phyloP scores from a whole-genome alignment of 2,113 vertebrate genomes.

The Cavia aperea region DNA sequence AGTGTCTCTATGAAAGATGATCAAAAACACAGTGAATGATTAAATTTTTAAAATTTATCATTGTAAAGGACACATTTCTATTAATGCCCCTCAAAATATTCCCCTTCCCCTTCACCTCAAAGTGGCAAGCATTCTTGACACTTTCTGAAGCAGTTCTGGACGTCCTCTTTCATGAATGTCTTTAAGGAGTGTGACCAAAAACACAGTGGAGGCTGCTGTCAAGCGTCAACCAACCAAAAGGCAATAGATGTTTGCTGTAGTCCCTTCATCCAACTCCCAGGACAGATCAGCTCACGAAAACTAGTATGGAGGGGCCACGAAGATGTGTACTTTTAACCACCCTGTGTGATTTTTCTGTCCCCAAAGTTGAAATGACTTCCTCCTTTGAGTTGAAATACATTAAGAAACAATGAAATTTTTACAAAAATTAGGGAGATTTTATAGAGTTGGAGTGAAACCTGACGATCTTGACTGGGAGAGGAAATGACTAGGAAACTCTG shows the following conservation, averaged over 20 bases:
- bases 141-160: neutral
- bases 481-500: neutral
- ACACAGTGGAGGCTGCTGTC: neutral
- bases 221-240: neutral
- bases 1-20: neutral
- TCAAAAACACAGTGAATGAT: neutral
- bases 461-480: neutral
- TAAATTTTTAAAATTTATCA: neutral
- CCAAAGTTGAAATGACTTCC: neutral
- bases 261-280: neutral
- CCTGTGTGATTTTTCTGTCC: neutral
- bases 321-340: neutral
- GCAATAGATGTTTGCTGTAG: neutral
- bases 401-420: neutral
- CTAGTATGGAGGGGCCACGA: neutral
- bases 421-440: neutral
- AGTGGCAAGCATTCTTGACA: neutral
- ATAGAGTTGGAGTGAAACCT: neutral
- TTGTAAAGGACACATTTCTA: neutral
- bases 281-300: neutral
- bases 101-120: neutral
- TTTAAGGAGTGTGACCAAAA: neutral
- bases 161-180: neutral
- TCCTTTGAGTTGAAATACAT: neutral
- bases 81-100: neutral